Evolutionary conservation across 1,140 invertebrate genomes (phyloP), one percentile per base, ranked within the genome.

Genomic region (Lutraria rhynchaena): DNA sequence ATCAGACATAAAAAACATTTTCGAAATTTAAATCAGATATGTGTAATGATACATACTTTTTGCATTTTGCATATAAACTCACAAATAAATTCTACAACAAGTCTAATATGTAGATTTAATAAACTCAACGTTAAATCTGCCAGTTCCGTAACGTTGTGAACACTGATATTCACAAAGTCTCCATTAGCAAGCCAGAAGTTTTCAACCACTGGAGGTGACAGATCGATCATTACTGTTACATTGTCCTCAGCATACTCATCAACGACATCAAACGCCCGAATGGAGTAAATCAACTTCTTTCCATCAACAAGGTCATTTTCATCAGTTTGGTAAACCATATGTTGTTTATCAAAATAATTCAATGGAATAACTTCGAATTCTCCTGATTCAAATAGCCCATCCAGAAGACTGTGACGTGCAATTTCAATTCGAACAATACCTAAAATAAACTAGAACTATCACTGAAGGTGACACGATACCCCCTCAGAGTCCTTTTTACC

Each of bases 201-300:
- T 55, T 77, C 27, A 31, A 77, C 55, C 15, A 77, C 49, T 24
- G 74, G 74, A 17, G 58, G 74, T n/a, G 60, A 65, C 19, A 37
- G 13, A 29, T 77, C 74, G 22, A 77, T 65, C 5, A 22, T 35
- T 19, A 77, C 74, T 17, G 58, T 77, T 13, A 49, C 29, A 24
- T 35, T 65, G 37, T 77, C 74, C 49, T 77, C 74, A 19, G 33
- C 35, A 35, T 58, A 83, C 4, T 35, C n/a, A 24, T 60, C 65
- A 7, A 81, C 19, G 37, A 78, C 46, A 51, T 83, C 82, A 58
- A 37, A 65, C 0, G 71, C 75, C n/a, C 83, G 17, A 5, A 85
- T 53, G 41, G 31, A 73, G 51, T 75, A 83, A 9, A 31, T 73
- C 67, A 85, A 13, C 3, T 51, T 63, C 13, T 85, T 73, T 1